Evolutionary conservation across 1,140 invertebrate species (phyloP).

Genomic region (Hypothenemus hampei): DNA sequence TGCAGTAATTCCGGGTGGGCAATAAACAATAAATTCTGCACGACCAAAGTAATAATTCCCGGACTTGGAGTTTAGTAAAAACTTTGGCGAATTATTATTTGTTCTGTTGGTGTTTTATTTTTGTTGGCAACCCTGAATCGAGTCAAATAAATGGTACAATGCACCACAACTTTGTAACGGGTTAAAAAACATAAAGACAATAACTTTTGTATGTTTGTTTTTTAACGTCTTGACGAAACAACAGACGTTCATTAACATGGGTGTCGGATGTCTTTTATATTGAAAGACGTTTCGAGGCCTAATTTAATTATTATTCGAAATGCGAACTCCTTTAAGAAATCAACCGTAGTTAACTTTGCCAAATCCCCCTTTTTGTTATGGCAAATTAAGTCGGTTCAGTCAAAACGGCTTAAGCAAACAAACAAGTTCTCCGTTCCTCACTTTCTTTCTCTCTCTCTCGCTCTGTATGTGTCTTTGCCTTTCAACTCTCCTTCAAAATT

Average conservation of each 20-base stretch:
- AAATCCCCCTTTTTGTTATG: constrained; percentile 13
- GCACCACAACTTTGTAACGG: no score
- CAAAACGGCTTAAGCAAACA: constrained; percentile 13
- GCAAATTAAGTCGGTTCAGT: constrained; percentile 16
- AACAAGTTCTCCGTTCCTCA: neutral
- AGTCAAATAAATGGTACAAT: no score
- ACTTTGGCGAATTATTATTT: constrained; percentile 19
- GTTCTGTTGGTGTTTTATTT: constrained; percentile 16
- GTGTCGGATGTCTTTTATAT: neutral
- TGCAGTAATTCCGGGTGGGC: constrained; percentile 4
- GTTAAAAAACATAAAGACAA: no score
- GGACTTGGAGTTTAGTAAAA: constrained; percentile 10
- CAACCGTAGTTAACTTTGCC: constrained; percentile 15
- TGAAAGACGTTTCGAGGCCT: neutral
- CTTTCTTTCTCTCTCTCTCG: constrained; percentile 1
- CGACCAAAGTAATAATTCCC: constrained; percentile 5
- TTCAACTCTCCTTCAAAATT: no score
- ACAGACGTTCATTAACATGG: neutral
- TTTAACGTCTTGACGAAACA: no score
- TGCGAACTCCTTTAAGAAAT: constrained; percentile 10
- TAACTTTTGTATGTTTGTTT: no score
- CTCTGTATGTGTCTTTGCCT: constrained; percentile 2
- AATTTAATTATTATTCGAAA: constrained; percentile 13
- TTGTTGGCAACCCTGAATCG: constrained; percentile 5
- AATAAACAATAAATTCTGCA: constrained; percentile 10